These are phyloP conservation scores for Cyprinodon tularosa DNA, from an alignment of 2,113 vertebrate genomes.

Conservation along the genomic window DNA sequence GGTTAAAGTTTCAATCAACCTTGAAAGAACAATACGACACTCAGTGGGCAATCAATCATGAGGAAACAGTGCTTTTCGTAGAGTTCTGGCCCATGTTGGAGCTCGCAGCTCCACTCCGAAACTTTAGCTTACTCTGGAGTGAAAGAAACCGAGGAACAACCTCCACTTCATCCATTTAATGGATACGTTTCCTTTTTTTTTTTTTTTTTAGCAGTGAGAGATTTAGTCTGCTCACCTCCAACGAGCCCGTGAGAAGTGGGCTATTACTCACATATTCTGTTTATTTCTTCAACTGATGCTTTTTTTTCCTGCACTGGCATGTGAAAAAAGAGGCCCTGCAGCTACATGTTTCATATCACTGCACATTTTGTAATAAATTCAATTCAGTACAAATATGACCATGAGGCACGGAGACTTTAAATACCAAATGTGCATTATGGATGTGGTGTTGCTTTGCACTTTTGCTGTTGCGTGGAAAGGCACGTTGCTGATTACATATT, in stretches of 20 bases:
- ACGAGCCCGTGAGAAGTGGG: conserved; percentile 52
- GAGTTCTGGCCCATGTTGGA: conserved; percentile 68
- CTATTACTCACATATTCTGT: conserved; percentile 68
- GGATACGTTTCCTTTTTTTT: conserved; percentile 29
- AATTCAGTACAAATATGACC: conserved; percentile 80
- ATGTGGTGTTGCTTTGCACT: conserved; percentile 55
- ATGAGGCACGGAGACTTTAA: conserved; percentile 77
- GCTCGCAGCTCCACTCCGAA: conserved; percentile 18
- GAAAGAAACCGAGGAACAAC: conserved; percentile 55
- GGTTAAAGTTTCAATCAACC: conserved; percentile 99
- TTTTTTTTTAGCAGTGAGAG: conserved; percentile 21
- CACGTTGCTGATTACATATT: conserved; percentile 53
- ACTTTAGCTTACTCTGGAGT: conserved; percentile 38
- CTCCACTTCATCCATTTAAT: conserved; percentile 61
- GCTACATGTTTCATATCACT: conserved; percentile 82
- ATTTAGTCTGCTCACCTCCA: conserved; percentile 53
- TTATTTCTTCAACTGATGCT: conserved; percentile 73
- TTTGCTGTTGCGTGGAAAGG: conserved; percentile 37
- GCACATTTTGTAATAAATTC: conserved; percentile 80
- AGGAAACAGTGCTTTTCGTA: conserved; percentile 81
- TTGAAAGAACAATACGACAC: conserved; percentile 92
- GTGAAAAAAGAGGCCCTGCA: conserved; percentile 67
- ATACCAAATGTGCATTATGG: conserved; percentile 77
- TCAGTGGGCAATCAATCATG: conserved; percentile 95
- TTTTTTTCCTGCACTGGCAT: conserved; percentile 66